Percentiles rank a stretch among this genome's conserved stretches.
phyloP scores from a whole-genome alignment of 2,113 vertebrate genomes.

The Albula goreensis region DNA sequence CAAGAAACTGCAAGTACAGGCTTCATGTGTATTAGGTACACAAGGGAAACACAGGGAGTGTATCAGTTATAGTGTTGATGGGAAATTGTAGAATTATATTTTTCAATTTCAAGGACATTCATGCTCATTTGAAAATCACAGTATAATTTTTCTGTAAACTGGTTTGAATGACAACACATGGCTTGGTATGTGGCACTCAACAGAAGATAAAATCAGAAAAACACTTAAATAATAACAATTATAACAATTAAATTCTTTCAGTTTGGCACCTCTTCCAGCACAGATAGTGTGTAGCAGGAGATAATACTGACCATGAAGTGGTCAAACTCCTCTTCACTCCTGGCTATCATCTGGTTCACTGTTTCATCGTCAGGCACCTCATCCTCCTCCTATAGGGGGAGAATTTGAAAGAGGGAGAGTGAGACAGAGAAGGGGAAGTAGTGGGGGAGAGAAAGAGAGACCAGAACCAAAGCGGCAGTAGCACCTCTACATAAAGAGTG shows the following conservation, averaged over 20 bases:
- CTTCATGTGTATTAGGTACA: not conserved
- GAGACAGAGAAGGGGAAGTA: not conserved
- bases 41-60: not conserved
- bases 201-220: not conserved
- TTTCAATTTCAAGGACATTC: not conserved
- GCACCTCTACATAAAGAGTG: not conserved
- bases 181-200: not conserved
- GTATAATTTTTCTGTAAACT: not conserved
- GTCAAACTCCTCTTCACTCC: conserved; percentile 94
- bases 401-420: not conserved
- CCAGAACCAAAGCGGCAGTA: not conserved
- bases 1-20: no score
- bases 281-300: not conserved
- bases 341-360: conserved; percentile 96
- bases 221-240: not conserved
- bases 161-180: not conserved
- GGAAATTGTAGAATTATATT: no score
- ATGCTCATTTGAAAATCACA: not conserved
- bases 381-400: conserved; percentile 83
- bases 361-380: conserved; percentile 95
- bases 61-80: no score
- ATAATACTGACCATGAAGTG: conserved; percentile 85
- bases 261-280: not conserved
- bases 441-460: not conserved
- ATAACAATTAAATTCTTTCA: not conserved